Evolutionary conservation across 2,888 invertebrate species (phyloP).

Genomic region (Unio pictorum): DNA sequence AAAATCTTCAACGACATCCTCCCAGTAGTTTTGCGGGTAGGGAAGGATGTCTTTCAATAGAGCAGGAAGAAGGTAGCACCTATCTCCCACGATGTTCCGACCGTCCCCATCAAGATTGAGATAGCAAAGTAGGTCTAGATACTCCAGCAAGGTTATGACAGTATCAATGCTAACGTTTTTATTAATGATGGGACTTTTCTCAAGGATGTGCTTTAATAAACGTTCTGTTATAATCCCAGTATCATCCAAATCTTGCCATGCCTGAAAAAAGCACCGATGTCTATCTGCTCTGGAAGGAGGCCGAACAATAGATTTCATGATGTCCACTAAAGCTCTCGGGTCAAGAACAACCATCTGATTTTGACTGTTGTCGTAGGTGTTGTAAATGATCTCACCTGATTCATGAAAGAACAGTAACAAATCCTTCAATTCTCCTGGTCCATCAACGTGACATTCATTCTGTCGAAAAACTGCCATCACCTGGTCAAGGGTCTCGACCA

Average conservation of each 20-base stretch:
- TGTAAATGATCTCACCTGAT: conserved; percentile 41
- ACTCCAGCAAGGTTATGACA: conserved; percentile 18
- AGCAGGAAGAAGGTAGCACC: conserved; percentile 32
- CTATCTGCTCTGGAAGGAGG: conserved; percentile 18
- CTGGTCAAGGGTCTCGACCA: conserved; percentile 24
- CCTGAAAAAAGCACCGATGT: conserved; percentile 15
- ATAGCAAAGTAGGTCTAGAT: conserved; percentile 24
- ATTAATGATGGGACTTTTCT: conserved; percentile 11
- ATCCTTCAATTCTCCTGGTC: conserved; percentile 30
- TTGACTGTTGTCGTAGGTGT: conserved; percentile 34
- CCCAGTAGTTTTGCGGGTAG: conserved; percentile 31
- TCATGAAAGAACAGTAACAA: conserved; percentile 32
- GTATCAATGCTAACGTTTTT: conserved; percentile 9
- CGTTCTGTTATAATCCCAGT: conserved; percentile 17
- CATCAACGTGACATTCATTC: conserved; percentile 25
- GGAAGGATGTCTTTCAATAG: conserved; percentile 25
- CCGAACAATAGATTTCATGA: conserved; percentile 27
- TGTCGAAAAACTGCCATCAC: conserved; percentile 16
- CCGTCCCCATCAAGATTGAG: conserved; percentile 20
- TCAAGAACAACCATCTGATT: conserved; percentile 38
- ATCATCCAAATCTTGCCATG: conserved; percentile 23
- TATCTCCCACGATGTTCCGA: conserved; percentile 13
- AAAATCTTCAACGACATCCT: conserved; percentile 15
- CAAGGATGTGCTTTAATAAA: conserved; percentile 20
- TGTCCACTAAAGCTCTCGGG: conserved; percentile 34